Conservation (phyloP, 1,140 invertebrate genomes). For the Panagrolaimus sp. region DNA sequence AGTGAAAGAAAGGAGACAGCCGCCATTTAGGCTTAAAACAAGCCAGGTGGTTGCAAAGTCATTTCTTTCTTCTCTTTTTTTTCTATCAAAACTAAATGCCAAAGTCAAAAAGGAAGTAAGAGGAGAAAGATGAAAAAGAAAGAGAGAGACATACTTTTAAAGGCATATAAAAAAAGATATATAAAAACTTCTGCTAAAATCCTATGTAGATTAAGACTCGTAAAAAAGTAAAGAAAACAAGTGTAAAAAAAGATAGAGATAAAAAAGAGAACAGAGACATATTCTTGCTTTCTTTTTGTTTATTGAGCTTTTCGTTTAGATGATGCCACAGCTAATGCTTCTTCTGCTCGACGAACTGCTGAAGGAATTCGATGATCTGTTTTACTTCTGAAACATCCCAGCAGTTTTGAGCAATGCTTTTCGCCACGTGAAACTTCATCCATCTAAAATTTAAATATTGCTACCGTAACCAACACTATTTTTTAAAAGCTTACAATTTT, state of each 20-base stretch:
- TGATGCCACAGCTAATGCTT: conserved; percentile 41
- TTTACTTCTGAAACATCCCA: conserved; percentile 53
- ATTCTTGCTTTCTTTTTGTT: not conserved
- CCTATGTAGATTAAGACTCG: not conserved
- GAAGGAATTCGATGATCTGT: conserved; percentile 51
- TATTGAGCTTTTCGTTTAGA: conserved; percentile 33
- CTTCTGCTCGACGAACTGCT: conserved; percentile 54
- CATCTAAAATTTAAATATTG: conserved; percentile 43
- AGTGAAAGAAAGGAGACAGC: no score
- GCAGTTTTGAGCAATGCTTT: conserved; percentile 49
- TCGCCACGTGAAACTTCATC: conserved; percentile 49
- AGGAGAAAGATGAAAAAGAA: not conserved
- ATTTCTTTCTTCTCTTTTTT: no score
- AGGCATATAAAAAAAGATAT: no score
- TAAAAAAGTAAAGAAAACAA: conserved; percentile 11
- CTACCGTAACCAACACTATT: not conserved
- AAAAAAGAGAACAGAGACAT: no score
- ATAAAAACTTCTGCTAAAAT: not conserved
- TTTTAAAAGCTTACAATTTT: conserved; percentile 35
- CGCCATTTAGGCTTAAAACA: not conserved
- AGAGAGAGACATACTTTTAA: conserved; percentile 2
- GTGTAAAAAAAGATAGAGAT: not conserved
- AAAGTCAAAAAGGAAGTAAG: not conserved
- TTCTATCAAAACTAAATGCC: no score
- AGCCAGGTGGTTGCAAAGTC: no score